Evolutionary conservation across 2,113 vertebrate species (phyloP).

Genomic region (Sinocyclocheilus anshuiensis): DNA sequence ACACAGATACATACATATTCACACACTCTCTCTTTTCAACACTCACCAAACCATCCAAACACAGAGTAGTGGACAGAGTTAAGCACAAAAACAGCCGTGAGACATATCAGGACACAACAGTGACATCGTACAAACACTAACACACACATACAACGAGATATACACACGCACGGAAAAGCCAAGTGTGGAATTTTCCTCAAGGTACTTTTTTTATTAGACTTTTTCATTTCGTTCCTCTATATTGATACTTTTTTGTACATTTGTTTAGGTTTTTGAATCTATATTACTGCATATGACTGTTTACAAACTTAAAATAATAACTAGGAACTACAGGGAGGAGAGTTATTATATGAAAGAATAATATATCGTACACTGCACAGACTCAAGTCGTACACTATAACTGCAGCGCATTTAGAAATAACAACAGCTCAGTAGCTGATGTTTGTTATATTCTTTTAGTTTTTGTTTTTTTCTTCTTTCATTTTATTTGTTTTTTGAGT

Average conservation of each 20-base stretch:
- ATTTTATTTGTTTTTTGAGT: conserved; percentile 41
- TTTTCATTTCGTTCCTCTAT: conserved; percentile 72
- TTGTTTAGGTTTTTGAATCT: conserved; percentile 74
- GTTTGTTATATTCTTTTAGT: conserved; percentile 32
- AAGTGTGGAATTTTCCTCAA: conserved; percentile 62
- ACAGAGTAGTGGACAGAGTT: conserved; percentile 61
- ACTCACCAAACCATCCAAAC: conserved; percentile 48
- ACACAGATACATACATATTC: conserved; percentile 36
- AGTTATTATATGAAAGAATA: conserved; percentile 71
- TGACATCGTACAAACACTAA: conserved; percentile 55
- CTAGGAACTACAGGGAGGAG: conserved; percentile 81
- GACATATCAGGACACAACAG: conserved; percentile 51
- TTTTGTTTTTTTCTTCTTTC: conserved; percentile 78
- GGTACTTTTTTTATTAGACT: conserved; percentile 68
- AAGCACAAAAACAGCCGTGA: conserved; percentile 62
- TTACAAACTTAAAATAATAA: conserved; percentile 80
- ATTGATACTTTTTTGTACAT: conserved; percentile 76
- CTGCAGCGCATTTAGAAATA: conserved; percentile 74
- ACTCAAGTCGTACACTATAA: conserved; percentile 73
- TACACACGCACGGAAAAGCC: conserved; percentile 61
- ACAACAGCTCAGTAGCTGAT: conserved; percentile 68
- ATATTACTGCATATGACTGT: conserved; percentile 78
- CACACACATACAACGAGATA: conserved; percentile 49
- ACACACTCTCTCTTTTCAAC: conserved; percentile 43
- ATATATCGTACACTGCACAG: conserved; percentile 65